Base-by-base conservation (phyloP, 2,888 invertebrate species). In the Tupiocoris notatus region DNA sequence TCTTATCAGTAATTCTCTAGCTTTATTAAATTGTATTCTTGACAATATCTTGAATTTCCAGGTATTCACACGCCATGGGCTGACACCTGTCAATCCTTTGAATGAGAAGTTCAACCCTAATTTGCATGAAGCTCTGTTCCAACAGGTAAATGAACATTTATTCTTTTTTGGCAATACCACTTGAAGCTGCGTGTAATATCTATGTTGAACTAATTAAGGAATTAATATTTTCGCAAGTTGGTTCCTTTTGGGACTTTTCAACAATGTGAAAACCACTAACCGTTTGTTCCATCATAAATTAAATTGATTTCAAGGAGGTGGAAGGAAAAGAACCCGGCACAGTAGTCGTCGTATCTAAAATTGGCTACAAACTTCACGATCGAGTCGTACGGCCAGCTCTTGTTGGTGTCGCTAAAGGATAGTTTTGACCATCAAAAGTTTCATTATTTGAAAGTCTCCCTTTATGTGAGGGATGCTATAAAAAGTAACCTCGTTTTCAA, bases 41-140 rank as follows among this genome's bases (percentile, higher is more conserved):
- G 39, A 39, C 3, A 39, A 12, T 12, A 39, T n/a, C n/a, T n/a
- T n/a, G n/a, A n/a, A n/a, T n/a, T n/a, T n/a, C 6, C 87, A 91
- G 88, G 95, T 96, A 21, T 98, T 98, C 84, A 90, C 90, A 77
- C 88, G 95, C 77, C 95, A 99, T 85, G 98, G 98, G 0, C 86
- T 99, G 39, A 88, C 89, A 66, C 88, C 89, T n/a, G 89, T 98
- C 22, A 91, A 94, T 82, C 98, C 99, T 1, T 82, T 95, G 0
- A 89, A 96, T 80, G 93, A 96, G 82, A 96, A 96, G 83, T 99
- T 99, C 84, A 92, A 99, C 86, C 98, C 99, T 0, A 97, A 98
- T 84, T 86, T 92, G 68, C 98, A 99, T 82, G 98, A 99, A 85
- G 98, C 98, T 0, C 85, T 98, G 56, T 98, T 97, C 85, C 93